Percentiles rank a stretch among this genome's conserved stretches.
phyloP scores from a whole-genome alignment of 2,797 vertebrate species.

The Eulemur rubriventer region DNA sequence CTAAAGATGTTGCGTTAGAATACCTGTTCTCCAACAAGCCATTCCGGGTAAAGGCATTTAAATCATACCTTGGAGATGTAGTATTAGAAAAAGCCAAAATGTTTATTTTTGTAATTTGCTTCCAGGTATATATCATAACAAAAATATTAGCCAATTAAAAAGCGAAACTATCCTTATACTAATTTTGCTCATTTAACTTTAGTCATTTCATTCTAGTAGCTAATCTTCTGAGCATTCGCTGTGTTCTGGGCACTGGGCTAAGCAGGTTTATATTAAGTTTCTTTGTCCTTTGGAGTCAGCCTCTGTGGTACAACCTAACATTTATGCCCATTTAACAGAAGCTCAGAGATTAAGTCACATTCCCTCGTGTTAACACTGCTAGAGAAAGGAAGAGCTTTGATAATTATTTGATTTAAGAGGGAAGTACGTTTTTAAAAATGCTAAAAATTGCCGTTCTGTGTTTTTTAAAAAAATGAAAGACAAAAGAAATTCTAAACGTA shows the following conservation, averaged over 20 bases:
- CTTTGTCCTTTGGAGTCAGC: neutral
- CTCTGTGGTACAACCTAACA: neutral
- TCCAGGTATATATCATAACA: constrained; percentile 70
- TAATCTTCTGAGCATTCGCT: neutral
- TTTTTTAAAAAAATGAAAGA: constrained; percentile 20
- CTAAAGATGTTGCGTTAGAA: constrained; percentile 80
- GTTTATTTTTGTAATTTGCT: constrained; percentile 80
- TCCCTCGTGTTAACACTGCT: neutral
- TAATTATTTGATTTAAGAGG: constrained; percentile 48
- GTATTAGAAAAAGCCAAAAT: constrained; percentile 75
- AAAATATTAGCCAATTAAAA: constrained; percentile 74
- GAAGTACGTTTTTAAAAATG: constrained; percentile 49
- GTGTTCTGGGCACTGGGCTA: neutral
- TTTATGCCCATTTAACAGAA: neutral
- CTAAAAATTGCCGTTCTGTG: constrained; percentile 26
- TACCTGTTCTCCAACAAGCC: constrained; percentile 79
- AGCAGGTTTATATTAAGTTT: neutral
- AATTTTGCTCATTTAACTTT: constrained; percentile 70
- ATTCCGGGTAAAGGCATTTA: constrained; percentile 78
- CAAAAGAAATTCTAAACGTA: neutral
- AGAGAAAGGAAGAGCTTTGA: neutral
- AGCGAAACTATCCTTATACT: constrained; percentile 49
- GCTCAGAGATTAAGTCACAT: neutral
- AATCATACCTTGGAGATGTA: constrained; percentile 72
- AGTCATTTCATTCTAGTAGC: neutral